Percentiles rank a stretch among this genome's conserved stretches.
Evolutionary conservation across 1,140 invertebrate species (phyloP).

Genomic region (Saccostrea glomerata): DNA sequence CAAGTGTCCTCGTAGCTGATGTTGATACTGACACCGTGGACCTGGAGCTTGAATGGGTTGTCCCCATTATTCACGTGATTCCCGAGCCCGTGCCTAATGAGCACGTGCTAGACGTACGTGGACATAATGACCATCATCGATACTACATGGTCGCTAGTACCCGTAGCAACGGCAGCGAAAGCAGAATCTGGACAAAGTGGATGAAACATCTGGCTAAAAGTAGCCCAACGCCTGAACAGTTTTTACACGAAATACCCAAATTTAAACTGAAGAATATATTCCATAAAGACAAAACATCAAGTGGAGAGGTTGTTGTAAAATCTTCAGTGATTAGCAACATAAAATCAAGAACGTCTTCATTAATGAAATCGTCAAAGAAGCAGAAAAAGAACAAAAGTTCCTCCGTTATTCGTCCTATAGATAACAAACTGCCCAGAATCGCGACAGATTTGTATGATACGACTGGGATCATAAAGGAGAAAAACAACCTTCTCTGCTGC

Average conservation of each 20-base stretch:
- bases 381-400: not conserved
- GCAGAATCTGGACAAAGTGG: conserved; percentile 17
- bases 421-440: not conserved
- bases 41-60: conserved; percentile 28
- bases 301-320: not conserved
- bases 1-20: not conserved
- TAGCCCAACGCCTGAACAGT: not conserved
- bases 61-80: not conserved
- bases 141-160: conserved; percentile 14
- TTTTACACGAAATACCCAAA: not conserved
- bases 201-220: conserved; percentile 21
- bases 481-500: not conserved
- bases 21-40: conserved; percentile 14
- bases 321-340: not conserved
- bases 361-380: not conserved
- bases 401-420: not conserved
- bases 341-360: not conserved
- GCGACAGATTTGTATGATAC: conserved; percentile 6
- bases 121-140: conserved; percentile 4
- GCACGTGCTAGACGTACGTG: conserved; percentile 1
- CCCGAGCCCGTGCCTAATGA: not conserved
- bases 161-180: not conserved
- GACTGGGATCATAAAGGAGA: not conserved
- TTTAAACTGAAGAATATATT: not conserved
- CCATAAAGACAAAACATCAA: not conserved